Evolutionary conservation across 2,113 vertebrate genomes (phyloP), one percentile per base, ranked within the genome.

Genomic region (Phrynosoma platyrhinos): DNA sequence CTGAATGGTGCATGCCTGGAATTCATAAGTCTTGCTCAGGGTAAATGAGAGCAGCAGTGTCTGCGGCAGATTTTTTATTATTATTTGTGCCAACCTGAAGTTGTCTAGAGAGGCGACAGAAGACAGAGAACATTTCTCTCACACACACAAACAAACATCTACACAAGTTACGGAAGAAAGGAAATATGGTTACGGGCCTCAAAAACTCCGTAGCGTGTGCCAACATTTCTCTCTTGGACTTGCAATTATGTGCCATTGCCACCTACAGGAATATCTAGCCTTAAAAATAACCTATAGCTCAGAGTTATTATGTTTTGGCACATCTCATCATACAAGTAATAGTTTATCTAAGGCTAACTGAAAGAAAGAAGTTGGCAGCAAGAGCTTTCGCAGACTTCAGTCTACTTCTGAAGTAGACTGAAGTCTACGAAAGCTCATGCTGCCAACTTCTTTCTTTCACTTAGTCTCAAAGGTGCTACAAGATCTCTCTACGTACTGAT

Each of bases 11-110:
- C 82, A 55, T 0, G 18, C 2, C 1, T 30, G 79, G 0, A 2
- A 18, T 76, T 1, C 0, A 21, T 20, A 83, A 0, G 0, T 14
- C 9, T 83, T 32, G 14, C 74, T 42, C 30, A 2, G 55, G 23
- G 2, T 20, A 21, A 36, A 52, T 5, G 7, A 9, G 30, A 1
- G 18, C 40, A 2, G 10, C 12, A 1, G 20, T 13, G 55, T 40
- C 23, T 64, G 27, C 47, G 5, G 5, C 47, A 52, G 47, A 62
- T 32, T 13, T 10, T 20, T 36, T 36, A 36, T 36, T 9, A 4
- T 42, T 4, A 5, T 32, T 27, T 27, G 53, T 42, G 25, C 32
- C 32, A 40, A 8, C 47, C 25, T 84, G n/a, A 40, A n/a, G 3
- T 30, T 6, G 0, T 52, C 55, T 30, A 76, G 71, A 47, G 14